phyloP scores from a whole-genome alignment of 2,888 invertebrate species.

The Dugesia japonica region DNA sequence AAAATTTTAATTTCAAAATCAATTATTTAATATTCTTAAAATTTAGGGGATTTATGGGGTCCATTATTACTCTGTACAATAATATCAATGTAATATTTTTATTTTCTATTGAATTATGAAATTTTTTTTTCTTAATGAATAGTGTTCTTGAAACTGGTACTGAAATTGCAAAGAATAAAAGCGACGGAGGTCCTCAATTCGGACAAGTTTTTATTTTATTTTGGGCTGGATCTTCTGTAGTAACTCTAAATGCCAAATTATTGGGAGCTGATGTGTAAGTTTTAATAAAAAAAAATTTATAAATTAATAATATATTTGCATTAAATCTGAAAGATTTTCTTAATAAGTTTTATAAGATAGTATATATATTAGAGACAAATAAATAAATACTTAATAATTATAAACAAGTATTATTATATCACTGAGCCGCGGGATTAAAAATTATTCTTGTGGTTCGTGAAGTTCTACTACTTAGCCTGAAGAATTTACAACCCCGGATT shows the following conservation, averaged over 20 bases:
- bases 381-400: too few relatives aligned
- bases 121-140: conserved; percentile 24
- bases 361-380: too few relatives aligned
- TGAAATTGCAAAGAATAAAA: conserved; percentile 49
- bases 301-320: too few relatives aligned
- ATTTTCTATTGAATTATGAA: too few relatives aligned
- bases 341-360: too few relatives aligned
- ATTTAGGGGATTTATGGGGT: conserved; percentile 81
- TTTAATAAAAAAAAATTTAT: background rate
- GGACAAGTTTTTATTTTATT: conserved; percentile 92
- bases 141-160: conserved; percentile 67
- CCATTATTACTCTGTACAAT: conserved; percentile 84
- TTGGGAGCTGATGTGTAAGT: conserved; percentile 79
- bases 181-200: conserved; percentile 83
- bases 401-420: too few relatives aligned
- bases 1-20: too few relatives aligned
- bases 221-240: conserved; percentile 86
- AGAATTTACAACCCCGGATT: too few relatives aligned
- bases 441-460: too few relatives aligned
- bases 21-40: conserved; percentile 26
- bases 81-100: conserved; percentile 63
- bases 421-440: too few relatives aligned
- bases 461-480: too few relatives aligned
- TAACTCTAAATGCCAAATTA: conserved; percentile 85
- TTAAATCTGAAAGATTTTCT: too few relatives aligned